phyloP scores from a whole-genome alignment of 2,113 vertebrate genomes.

The Tapirus terrestris region DNA sequence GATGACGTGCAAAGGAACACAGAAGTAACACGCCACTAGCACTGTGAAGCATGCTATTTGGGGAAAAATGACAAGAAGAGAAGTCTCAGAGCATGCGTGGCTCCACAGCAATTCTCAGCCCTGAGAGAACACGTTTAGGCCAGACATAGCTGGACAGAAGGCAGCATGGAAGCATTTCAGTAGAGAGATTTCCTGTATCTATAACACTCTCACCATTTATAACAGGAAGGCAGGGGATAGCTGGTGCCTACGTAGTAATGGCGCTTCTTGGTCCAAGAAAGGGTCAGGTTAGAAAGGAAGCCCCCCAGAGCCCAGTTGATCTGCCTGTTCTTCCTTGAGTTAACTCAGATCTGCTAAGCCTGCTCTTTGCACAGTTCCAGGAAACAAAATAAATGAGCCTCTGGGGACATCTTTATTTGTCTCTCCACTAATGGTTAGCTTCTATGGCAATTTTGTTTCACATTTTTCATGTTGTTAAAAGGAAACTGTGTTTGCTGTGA shows the following conservation, averaged over 20 bases:
- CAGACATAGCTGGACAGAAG: not conserved
- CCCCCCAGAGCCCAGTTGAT: rapidly evolving
- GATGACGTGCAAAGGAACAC: not conserved
- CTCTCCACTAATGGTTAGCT: not conserved
- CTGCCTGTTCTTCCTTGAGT: not conserved
- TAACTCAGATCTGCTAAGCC: not conserved
- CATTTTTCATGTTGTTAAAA: not conserved
- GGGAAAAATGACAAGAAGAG: too few species aligned
- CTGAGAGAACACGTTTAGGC: not conserved
- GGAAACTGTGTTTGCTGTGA: not conserved
- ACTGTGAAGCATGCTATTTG: not conserved
- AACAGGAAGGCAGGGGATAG: not conserved
- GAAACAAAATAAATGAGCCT: not conserved
- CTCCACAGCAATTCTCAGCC: not conserved
- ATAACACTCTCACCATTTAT: not conserved
- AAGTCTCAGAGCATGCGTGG: not conserved
- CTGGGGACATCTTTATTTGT: not conserved
- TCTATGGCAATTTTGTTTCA: not conserved
- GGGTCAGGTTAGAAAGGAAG: not conserved
- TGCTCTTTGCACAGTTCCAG: not conserved
- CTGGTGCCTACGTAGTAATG: too few species aligned
- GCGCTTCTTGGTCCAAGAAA: not conserved
- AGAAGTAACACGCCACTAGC: not conserved
- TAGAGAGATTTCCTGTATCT: not conserved
- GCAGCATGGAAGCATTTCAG: not conserved